Evolutionary conservation across 2,113 vertebrate species (phyloP).

Genomic region (Neomonachus schauinslandi): DNA sequence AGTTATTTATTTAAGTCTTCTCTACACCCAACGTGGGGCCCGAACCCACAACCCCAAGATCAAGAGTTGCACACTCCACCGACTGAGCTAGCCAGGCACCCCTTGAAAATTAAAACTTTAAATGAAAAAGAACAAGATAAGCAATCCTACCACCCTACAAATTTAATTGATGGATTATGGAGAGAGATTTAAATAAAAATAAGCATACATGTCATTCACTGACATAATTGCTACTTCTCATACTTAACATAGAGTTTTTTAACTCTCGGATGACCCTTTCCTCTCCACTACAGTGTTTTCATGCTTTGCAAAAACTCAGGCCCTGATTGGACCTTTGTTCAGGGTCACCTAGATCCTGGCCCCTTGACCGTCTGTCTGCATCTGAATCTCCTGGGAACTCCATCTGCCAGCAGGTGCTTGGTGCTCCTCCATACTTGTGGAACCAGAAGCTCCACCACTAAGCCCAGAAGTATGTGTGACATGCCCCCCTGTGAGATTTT

Average conservation of each 20-base stretch:
- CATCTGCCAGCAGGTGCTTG: not conserved
- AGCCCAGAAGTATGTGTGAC: not conserved
- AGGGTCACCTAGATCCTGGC: not conserved
- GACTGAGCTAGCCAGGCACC: not conserved
- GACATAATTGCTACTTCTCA: rapidly evolving
- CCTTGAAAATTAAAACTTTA: not conserved
- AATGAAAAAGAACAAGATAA: not conserved
- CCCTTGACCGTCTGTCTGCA: not conserved
- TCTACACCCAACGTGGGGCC: not conserved
- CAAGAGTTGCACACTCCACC: not conserved
- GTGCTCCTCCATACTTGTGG: rapidly evolving
- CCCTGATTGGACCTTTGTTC: not conserved
- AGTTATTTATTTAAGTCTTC: not conserved
- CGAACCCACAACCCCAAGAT: not conserved
- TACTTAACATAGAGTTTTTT: rapidly evolving
- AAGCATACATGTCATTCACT: rapidly evolving
- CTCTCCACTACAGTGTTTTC: not conserved
- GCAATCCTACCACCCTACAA: not conserved
- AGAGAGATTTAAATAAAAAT: not conserved
- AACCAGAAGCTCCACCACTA: too few species aligned
- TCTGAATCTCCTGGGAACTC: not conserved
- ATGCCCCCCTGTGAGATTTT: not conserved
- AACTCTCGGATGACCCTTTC: not conserved
- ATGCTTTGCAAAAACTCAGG: not conserved
- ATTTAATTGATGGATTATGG: not conserved